Evolutionary conservation across 2,888 invertebrate genomes (phyloP), one percentile per base, ranked within the genome.

Genomic region (Pegoplata infirma): DNA sequence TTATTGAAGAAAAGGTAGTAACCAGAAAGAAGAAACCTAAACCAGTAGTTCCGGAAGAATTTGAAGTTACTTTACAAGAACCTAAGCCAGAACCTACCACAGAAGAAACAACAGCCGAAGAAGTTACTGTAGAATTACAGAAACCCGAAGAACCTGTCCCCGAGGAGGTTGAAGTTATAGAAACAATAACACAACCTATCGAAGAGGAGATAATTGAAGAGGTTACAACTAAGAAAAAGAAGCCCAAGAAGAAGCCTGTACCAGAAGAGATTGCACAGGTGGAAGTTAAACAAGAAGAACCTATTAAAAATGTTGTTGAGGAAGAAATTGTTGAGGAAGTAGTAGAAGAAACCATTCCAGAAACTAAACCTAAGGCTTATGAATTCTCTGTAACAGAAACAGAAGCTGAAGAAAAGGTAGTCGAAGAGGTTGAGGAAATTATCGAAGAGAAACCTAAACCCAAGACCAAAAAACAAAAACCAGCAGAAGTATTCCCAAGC

Each of bases 21-120:
- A 87, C 86, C 5, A 84, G 83, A 84, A 90, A 85, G 67, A 89
- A 89, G 84, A 88, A 89, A 51, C 84, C 84, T 1, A 89, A 88
- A 56, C 82, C 85, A 46, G 84, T 86, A 67, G 80, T 85, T 49
- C 84, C 85, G 2, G 86, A 88, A 77, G 87, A 88, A 32, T 86
- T 85, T 69, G 83, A 85, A 49, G 77, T 85, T 4, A 86, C 83
- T 12, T 46, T 88, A 0, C 74, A 84, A 32, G 86, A 88, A 53
- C 85, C 86, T 23, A 63, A 69, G 40, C 61, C 80, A 44, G 68
- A 80, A 23, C 23, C 71, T 2, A 59, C 58, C n/a, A 83, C 86
- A 46, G 86, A 88, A 14, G 86, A 86, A 61, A 64, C 67, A 14
- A 63, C 76, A 12, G 81, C 84, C 21, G 82, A 81, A 72, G 82